Evolutionary conservation across 2,113 vertebrate genomes (phyloP).

Genomic region (Gnathonemus longibarbis): DNA sequence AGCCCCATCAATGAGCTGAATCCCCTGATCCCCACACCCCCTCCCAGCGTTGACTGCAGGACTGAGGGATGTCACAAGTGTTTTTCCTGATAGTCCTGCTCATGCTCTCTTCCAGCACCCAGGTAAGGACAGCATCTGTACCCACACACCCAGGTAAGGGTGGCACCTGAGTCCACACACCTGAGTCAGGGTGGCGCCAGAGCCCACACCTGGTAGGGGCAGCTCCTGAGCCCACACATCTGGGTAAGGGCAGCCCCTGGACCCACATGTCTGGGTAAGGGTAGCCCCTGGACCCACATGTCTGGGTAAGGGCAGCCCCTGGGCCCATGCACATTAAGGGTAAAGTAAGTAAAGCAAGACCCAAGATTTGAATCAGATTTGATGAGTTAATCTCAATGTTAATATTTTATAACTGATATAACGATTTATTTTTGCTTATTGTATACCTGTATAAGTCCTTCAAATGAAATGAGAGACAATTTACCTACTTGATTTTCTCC

Average conservation of each 20-base stretch:
- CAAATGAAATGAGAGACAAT: not conserved
- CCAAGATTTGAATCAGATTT: not conserved
- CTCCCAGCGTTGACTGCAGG: conserved; percentile 42
- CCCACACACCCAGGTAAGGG: not conserved
- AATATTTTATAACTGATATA: not conserved
- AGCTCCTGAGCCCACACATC: too few species aligned
- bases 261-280: too few species aligned
- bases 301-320: too few species aligned
- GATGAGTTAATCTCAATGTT: not conserved
- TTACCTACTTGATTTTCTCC: not conserved
- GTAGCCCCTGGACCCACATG: too few species aligned
- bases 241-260: too few species aligned
- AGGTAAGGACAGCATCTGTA: not conserved
- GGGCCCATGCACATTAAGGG: too few species aligned
- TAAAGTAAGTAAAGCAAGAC: not conserved
- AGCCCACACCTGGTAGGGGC: not conserved
- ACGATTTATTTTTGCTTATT: not conserved
- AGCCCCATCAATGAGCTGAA: conserved; percentile 49
- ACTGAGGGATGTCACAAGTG: conserved; percentile 57
- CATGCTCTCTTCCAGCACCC: conserved; percentile 41
- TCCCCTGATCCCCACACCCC: conserved; percentile 33
- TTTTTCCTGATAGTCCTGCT: conserved; percentile 52
- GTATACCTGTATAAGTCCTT: not conserved
- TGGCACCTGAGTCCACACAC: too few species aligned
- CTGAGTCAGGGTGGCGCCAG: not conserved